Evolutionary conservation across 2,888 invertebrate species (phyloP), one percentile per base, ranked within the genome.

Genomic region (Heliconius cydno): DNA sequence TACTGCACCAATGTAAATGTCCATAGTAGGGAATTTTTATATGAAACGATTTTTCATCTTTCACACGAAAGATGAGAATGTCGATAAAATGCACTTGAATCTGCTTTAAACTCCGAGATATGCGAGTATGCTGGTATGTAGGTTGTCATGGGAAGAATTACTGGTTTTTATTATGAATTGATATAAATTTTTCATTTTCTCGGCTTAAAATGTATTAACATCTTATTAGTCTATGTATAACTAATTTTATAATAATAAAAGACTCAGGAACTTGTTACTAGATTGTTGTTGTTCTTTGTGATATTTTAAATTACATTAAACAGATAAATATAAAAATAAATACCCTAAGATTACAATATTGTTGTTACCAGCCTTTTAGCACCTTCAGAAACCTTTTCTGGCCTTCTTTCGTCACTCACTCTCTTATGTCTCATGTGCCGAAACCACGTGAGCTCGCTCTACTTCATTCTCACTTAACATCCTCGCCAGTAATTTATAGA

Each of bases 41-140:
- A 60, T 73, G 15, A n/a, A 73, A 73, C 73, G 60, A 73, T 73
- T 60, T 73, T 60, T 73, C 73, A 73, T 25, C 60, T 60, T 22
- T 73, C 73, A 60, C 34, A 60, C 19, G 73, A 25, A 70, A 70
- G 73, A 60, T 9, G 73, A n/a, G 73, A 73, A 73, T 60, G 73
- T 73, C 73, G 73, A 73, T 73, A 73, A 73, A 73, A 73, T 73
- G 38, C 60, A 38, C 73, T 73, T n/a, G 73, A 15, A 73, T 38
- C 73, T 73, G 73, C 73, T 73, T 73, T 60, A 60, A 60, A 73
- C 60, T 73, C 13, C 25, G 73, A 73, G 60, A 73, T 73, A 73
- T 25, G 34, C 7, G 34, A 34, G 57, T 57, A 57, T 73, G 15
- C 73, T 60, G 60, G 60, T 73, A 57, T 73, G 73, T 57, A 72